These are phyloP conservation scores for Spondyliosoma cantharus DNA, from an alignment of 2,797 vertebrate species.

Conservation along the genomic window DNA sequence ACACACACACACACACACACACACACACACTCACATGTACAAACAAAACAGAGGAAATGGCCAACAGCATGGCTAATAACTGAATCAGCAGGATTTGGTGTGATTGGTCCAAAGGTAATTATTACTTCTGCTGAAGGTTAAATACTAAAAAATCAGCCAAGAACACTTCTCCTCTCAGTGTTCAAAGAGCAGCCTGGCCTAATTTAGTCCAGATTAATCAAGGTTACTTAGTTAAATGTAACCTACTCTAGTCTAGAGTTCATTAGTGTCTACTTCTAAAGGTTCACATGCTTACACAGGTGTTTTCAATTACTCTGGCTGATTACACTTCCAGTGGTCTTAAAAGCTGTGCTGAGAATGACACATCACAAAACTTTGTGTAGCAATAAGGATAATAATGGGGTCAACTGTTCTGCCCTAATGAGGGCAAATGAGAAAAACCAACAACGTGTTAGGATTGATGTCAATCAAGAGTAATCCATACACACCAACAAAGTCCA, in stretches of 20 bases:
- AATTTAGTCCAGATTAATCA: constrained; percentile 26
- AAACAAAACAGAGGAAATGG: constrained; percentile 31
- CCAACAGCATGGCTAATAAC: constrained; percentile 22
- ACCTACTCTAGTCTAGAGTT: constrained; percentile 22
- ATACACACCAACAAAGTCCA: background rate
- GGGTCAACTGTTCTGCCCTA: background rate
- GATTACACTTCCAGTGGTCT: background rate
- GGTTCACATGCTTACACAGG: background rate
- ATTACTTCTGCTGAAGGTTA: constrained; percentile 12
- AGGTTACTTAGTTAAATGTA: constrained; percentile 15
- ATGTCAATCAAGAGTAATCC: background rate
- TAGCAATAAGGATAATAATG: background rate
- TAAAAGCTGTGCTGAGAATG: background rate
- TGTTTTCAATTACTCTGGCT: constrained; percentile 17
- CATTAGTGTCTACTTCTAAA: constrained; percentile 4
- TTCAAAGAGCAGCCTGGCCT: constrained; percentile 10
- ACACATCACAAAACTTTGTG: background rate
- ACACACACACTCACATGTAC: constrained; percentile 12
- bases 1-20: constrained; percentile 5
- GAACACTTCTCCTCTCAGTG: background rate
- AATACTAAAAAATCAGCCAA: constrained; percentile 4
- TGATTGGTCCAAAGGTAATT: constrained; percentile 23
- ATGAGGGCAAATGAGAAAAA: background rate
- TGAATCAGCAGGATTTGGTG: constrained; percentile 11
- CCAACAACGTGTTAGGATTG: background rate